Conservation (phyloP, 2,113 vertebrate species). For the Pogona vitticeps region DNA sequence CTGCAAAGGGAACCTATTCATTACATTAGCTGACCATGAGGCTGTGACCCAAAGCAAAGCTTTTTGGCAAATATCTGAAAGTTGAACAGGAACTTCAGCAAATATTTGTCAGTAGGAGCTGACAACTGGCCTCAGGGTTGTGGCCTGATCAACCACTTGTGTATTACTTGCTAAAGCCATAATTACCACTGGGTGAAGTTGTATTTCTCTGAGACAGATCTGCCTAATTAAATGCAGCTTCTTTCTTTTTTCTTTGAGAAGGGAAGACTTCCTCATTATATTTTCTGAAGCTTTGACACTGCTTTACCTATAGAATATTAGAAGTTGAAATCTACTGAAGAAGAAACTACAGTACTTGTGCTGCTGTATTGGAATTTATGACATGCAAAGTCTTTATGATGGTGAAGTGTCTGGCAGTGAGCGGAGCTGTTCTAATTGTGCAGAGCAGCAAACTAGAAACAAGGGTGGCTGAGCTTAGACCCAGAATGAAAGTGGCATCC, state of each 20-base stretch:
- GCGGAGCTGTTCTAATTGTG: not conserved
- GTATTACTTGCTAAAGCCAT: constrained; percentile 41
- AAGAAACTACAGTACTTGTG: not conserved
- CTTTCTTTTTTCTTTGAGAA: not conserved
- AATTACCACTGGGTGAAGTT: constrained; percentile 43
- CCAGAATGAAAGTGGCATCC: not conserved
- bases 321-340: too few relatives aligned
- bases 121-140: constrained; percentile 20
- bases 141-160: not conserved
- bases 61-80: constrained; percentile 1
- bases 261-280: constrained; percentile 1
- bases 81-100: not conserved
- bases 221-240: constrained; percentile 54
- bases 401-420: not conserved
- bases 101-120: not conserved
- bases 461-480: not conserved
- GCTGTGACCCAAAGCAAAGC: constrained; percentile 2
- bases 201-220: constrained; percentile 40
- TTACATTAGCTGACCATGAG: constrained; percentile 41
- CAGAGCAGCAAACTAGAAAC: not conserved
- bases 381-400: not conserved
- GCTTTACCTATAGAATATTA: not conserved
- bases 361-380: not conserved
- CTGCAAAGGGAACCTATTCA: not conserved
- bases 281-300: constrained; percentile 12